A percentile compares a stretch with the other conserved stretches of the same genome.
Conservation (phyloP, 2,113 vertebrate genomes). For the Machaerirhynchus nigripectus region DNA sequence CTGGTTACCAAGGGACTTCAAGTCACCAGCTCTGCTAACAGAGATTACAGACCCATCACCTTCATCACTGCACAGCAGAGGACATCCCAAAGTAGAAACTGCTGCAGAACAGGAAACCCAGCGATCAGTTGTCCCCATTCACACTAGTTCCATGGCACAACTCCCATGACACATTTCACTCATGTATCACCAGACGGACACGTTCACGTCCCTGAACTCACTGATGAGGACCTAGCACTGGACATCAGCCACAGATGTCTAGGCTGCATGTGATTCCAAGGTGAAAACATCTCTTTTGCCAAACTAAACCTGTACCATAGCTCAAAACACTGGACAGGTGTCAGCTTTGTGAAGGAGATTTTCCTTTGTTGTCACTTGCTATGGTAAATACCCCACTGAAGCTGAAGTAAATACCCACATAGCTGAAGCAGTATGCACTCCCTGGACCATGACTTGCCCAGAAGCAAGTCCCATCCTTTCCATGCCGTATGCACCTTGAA, state of each 20-base stretch:
- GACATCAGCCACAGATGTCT: background rate
- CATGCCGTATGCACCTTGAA: background rate
- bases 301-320: background rate
- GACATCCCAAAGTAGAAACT: background rate
- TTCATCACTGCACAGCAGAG: background rate
- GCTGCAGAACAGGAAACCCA: background rate
- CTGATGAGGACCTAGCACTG: background rate
- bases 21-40: background rate
- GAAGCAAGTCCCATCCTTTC: background rate
- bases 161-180: background rate
- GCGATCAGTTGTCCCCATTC: background rate
- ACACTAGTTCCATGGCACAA: background rate
- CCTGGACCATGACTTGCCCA: background rate
- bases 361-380: background rate
- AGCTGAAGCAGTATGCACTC: background rate
- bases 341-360: background rate
- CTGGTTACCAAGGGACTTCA: background rate
- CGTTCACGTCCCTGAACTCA: fast-evolving
- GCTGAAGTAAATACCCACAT: too few species aligned
- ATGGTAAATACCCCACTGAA: background rate
- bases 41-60: background rate
- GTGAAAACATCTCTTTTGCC: background rate
- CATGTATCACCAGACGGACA: background rate
- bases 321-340: fast-evolving
- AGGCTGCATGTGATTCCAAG: background rate